Evolutionary conservation across 2,113 vertebrate genomes (phyloP).

Genomic region (Prochilodus magdalenae): DNA sequence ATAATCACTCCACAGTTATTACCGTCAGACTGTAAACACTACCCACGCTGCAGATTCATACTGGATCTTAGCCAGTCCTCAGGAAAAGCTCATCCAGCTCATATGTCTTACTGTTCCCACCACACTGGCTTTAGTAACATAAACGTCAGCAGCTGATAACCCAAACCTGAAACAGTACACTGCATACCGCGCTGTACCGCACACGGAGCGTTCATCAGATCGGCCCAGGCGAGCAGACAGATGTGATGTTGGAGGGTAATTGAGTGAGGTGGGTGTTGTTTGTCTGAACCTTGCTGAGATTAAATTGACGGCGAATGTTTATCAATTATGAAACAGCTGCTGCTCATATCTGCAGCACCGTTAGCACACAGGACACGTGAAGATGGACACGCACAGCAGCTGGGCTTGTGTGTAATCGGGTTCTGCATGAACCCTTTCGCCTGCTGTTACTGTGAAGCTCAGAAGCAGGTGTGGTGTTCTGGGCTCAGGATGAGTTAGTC

Average conservation of each 20-base stretch:
- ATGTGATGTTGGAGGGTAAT: constrained; percentile 7
- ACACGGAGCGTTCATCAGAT: constrained; percentile 3
- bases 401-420: constrained; percentile 26
- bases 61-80: no score
- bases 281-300: background rate
- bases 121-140: background rate
- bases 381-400: constrained; percentile 1
- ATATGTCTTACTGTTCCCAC: constrained; percentile 47
- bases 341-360: background rate
- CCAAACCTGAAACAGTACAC: background rate
- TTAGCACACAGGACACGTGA: background rate
- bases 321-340: constrained; percentile 52
- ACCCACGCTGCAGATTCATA: no score
- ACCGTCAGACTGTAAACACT: no score
- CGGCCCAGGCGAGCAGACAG: constrained; percentile 4
- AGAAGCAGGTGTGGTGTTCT: background rate
- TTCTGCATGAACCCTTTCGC: background rate
- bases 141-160: background rate
- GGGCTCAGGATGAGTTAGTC: no score
- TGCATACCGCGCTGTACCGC: background rate
- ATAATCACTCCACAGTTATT: no score
- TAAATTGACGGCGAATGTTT: constrained; percentile 37
- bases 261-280: constrained; percentile 5
- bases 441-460: background rate
- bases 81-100: no score